Evolutionary conservation across 2,888 invertebrate species (phyloP), one percentile per base, ranked within the genome.

Genomic region (Zygaena filipendulae): DNA sequence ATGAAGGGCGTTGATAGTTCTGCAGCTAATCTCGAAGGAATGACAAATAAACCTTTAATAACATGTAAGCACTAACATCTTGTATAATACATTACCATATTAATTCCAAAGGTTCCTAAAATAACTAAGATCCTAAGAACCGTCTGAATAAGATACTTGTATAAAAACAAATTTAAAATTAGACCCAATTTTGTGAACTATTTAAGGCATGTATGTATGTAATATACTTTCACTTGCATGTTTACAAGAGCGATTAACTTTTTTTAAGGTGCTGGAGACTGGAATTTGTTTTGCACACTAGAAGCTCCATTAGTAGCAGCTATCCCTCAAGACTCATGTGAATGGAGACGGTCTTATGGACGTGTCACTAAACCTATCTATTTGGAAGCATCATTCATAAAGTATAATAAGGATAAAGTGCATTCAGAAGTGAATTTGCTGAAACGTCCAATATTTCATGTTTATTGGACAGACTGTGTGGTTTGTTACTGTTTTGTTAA

Each of bases 391-490:
- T 86, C 84, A 32, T 93, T 95, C 62, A 83, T 89, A 25, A 90
- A 91, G 26, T 93, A 91, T 56, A 87, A 88, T 57, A 86, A 86
- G 35, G 88, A 85, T 29, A 84, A 87, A 36, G 62, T 93, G 29
- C 90, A 91, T 23, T 84, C 86, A 36, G 88, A 87, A 58, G 87
- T 89, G 69, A 90, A 89, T 54, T 83, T 97, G 24, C 81, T 95
- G 35, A 90, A 92, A 43, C 90, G 92, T 48, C 94, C 96, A 7
- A 88, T 97, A 60, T 87, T 97, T 56, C 95, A 97, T 63, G 91
- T 94, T 33, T 97, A 90, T 67, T 95, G 96, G 89, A 95, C 92
- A 11, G 96, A 97, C 61, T 96, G 96, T 83, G 86, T 86, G 61
- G 96, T 96, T 82, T 81, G 86, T 79, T 41, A 14, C 30, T 13